Evolutionary conservation across 1,140 invertebrate genomes (phyloP), one percentile per base, ranked within the genome.

Genomic region (Aphidius gifuensis): DNA sequence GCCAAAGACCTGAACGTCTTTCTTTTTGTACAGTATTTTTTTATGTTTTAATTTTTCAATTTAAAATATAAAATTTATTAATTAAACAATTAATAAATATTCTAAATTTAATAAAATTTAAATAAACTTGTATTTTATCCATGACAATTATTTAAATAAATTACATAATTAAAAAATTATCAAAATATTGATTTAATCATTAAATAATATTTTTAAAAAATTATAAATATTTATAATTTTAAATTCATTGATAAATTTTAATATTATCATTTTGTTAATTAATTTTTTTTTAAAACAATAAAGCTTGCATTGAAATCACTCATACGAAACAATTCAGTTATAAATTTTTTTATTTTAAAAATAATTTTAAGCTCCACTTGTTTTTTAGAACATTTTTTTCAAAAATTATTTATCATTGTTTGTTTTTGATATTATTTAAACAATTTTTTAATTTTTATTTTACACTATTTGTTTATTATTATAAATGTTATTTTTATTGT

Each of bases 1-100:
- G 53, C 53, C 39, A 55, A 55, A 55, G 53, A 58, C 56, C 56
- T 38, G 56, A 49, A 58, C 56, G 56, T 49, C 56, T 47, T 23
- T 7, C 44, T 47, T 49, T 58, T 32, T 49, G 23, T 32, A 32
- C 23, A 1, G 38, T 7, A 23, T 21, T 23, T 11, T 32, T n/a
- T 45, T 32, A 4, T 11, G 21, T 57, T n/a, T 8, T 43, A 46
- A 23, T 7, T 46, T 47, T 45, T n/a, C 9, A 40, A 43, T 8
- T 3, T 39, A 8, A 6, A 39, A 57, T 1, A 32, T 23, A 2
- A 51, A 32, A 51, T 21, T 39, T 8, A 8, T 51, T 1, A 38
- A 38, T 53, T 9, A 53, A 9, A 40, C 38, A 53, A 9, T 39
- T 5, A 9, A 40, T 9, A 8, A 53, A 32, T 32, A 32, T 32